Evolutionary conservation across 2,888 invertebrate genomes (phyloP), one percentile per base, ranked within the genome.

Genomic region (Halocaridina rubra): DNA sequence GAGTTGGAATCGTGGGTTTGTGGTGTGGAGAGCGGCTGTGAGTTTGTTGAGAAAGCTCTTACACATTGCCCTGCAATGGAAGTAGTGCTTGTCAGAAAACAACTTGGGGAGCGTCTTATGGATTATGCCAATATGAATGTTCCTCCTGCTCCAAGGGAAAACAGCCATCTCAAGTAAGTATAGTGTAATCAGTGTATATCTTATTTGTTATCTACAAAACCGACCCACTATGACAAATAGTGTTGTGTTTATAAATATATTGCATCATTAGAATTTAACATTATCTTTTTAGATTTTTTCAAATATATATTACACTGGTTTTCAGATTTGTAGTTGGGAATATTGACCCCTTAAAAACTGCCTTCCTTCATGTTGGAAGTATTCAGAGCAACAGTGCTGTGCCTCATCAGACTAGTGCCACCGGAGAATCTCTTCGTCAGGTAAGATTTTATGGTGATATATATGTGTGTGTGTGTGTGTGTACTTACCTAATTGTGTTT

Each of bases 41-140:
- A 91, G 64, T 90, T 92, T 84, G 92, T 92, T 3, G 91, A 92
- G 86, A 91, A 91, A 67, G 91, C 92, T 0, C 89, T 92, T n/a
- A 90, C 90, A 59, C 90, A 91, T 86, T 91, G 91, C 53, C 91
- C 90, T 86, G 92, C 91, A 86, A 92, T 91, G 27, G 92, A 92
- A 88, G 90, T 92, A 59, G 90, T 92, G 22, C 90, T 92, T 74
- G 91, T 92, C 53, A 91, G 91, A 89, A 92, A 92, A 86, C 92
- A 92, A 89, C 91, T 92, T 90, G 90, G 90, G 2, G 91, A 91
- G 74, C 90, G 91, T 79, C 89, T 92, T 59, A 89, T 90, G 78
- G 91, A 91, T 84, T 90, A 91, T 88, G 89, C 90, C 77, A 89
- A 88, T 30, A 89, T 89, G 87, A 87, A 89, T 46, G 88, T 89